Conservation (phyloP, 2,113 vertebrate genomes). For the Sorex araneus region DNA sequence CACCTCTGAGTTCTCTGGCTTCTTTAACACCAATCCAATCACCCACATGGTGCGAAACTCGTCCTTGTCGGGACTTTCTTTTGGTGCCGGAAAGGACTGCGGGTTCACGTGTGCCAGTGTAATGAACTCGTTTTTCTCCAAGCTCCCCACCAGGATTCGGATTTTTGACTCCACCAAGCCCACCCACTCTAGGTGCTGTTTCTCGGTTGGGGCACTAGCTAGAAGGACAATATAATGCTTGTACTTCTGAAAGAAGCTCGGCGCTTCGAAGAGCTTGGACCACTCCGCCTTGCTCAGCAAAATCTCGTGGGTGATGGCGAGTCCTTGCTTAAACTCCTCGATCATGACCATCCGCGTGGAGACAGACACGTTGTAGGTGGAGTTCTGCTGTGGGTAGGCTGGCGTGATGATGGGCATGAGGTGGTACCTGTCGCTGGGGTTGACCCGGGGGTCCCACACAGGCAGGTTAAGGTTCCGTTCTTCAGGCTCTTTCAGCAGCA, state of each 20-base stretch:
- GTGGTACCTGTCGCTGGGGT: conserved; percentile 94
- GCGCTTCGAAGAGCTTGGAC: conserved; percentile 96
- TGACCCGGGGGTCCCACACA: conserved; percentile 95
- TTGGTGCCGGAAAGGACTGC: conserved; percentile 92
- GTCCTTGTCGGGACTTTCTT: conserved; percentile 90
- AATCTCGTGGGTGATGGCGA: conserved; percentile 94
- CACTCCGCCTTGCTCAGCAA: conserved; percentile 94
- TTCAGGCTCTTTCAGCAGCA: conserved; percentile 93
- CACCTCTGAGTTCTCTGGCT: conserved; percentile 92
- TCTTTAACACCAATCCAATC: conserved; percentile 94
- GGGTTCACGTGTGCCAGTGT: conserved; percentile 93
- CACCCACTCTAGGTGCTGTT: conserved; percentile 94
- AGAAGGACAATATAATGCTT: conserved; percentile 96
- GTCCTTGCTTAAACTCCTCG: conserved; percentile 95
- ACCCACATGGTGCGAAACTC: conserved; percentile 94
- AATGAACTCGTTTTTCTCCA: conserved; percentile 94
- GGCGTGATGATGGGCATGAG: conserved; percentile 97
- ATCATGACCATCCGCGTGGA: conserved; percentile 95
- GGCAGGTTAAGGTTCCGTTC: conserved; percentile 94
- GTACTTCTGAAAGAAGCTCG: conserved; percentile 97
- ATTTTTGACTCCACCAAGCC: conserved; percentile 96
- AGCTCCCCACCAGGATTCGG: conserved; percentile 92
- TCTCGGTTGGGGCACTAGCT: conserved; percentile 92
- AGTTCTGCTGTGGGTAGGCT: conserved; percentile 96
- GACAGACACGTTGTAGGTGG: conserved; percentile 94